Base-by-base conservation (phyloP, 1,140 invertebrate genomes). In the Eriosoma lanigerum region DNA sequence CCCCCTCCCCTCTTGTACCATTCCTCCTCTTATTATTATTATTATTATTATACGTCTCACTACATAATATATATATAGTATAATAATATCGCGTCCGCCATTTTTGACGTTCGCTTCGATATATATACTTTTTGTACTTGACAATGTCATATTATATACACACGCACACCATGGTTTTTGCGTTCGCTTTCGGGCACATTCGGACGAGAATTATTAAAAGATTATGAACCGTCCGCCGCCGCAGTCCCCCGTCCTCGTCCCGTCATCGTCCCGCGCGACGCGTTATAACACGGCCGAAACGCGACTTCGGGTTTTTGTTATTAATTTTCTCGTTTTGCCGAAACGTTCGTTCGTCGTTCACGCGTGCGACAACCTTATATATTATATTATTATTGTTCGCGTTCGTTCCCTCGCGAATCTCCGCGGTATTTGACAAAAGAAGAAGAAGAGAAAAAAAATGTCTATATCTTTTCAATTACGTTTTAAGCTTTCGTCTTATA, bases 41-140 rank as follows among this genome's bases (percentile, higher is more conserved):
- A 29, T 24, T 60, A 29, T 24, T 29, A 60, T 24, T 17, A n/a
- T 17, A 62, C 62, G 19, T 44, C n/a, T 19, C 17, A 21, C 32
- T 62, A n/a, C n/a, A n/a, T 44, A 21, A 29, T 68, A 46, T 64
- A 64, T 46, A 44, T 24, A 24, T 24, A n/a, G 38, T 75, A 52
- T 76, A 76, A 76, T 76, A 76, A 76, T 58, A 76, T 76, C 73
- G 52, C 73, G 48, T 52, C 70, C 73, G 73, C 73, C 73, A 76
- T 76, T 76, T 76, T 76, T 76, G 73, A 76, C 73, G 73, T 32
- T 38, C 48, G 26, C 12, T 52, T 17, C 15, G 6, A 26, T 17
- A 44, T n/a, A 38, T 64, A 54, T 21, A 9, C 72, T 32, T 76
- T 58, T 58, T 58, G 73, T 58, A n/a, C 73, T 38, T 54, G 15